Base-by-base conservation (phyloP, 2,797 vertebrate genomes). In the Pseudochaenichthys georgianus region DNA sequence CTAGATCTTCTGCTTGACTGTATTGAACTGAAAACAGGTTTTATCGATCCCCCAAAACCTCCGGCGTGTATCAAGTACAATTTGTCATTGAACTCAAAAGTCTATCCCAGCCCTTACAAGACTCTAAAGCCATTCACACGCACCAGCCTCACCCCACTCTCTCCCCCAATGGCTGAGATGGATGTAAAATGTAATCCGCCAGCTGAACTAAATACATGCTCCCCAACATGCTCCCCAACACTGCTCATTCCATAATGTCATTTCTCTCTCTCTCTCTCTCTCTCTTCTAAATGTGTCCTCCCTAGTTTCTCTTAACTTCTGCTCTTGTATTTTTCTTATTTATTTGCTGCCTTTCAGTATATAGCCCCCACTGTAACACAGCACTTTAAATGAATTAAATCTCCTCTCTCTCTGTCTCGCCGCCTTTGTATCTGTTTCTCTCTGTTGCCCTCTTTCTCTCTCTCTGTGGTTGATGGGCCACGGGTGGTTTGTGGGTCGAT, bases 131-230 rank as follows among this genome's bases (percentile, higher is more conserved):
- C 83, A 89, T 92, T 86, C 88, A 87, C 79, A 89, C 83, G 86
- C 75, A 78, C 80, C 85, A 73, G 76, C 87, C 61, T 80, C 77
- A 77, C 60, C 77, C 63, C 69, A 31, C 78, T 62, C 84, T 75
- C 85, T 80, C 72, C 83, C 89, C 86, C 86, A 83, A 87, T 92
- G 92, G 89, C 86, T 94, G 91, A 90, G 86, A 91, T 89, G 72
- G 90, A 91, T 91, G 89, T 92, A 91, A 92, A 93, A 94, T 93
- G 88, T 93, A 94, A 92, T 93, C 90, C 78, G 15, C 82, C 75
- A 87, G 82, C 75, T 89, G 82, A 88, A 85, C 88, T 92, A 89
- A 92, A 91, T 87, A 87, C 83, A 78, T 73, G 81, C 78, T 91
- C 89, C 84, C 88, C 68, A 64, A n/a, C n/a, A n/a, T n/a, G n/a